Percentiles rank a stretch among this genome's conserved stretches.
phyloP scores from a whole-genome alignment of 1,140 invertebrate species.

The Idris sp. region DNA sequence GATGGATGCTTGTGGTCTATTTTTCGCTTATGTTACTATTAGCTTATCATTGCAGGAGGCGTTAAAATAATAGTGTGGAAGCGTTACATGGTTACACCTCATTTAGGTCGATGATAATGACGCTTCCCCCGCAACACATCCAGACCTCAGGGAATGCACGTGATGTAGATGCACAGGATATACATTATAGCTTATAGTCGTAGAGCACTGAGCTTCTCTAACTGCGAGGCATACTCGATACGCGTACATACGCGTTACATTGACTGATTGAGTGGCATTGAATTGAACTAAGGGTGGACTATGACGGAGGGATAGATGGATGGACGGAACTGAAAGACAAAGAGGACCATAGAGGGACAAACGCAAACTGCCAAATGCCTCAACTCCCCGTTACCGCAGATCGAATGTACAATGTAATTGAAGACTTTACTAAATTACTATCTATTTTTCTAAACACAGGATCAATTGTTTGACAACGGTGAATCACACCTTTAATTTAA shows the following conservation, averaged over 20 bases:
- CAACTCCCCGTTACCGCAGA: constrained; percentile 53
- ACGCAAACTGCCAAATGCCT: constrained; percentile 72
- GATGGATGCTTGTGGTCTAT: constrained; percentile 34
- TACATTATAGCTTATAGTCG: constrained; percentile 55
- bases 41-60: constrained; percentile 40
- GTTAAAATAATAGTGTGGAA: constrained; percentile 53
- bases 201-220: constrained; percentile 59
- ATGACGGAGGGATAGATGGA: constrained; percentile 37
- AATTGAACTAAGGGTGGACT: constrained; percentile 75
- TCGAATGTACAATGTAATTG: constrained; percentile 55
- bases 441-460: constrained; percentile 38
- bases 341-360: constrained; percentile 51
- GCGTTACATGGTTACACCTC: constrained; percentile 60
- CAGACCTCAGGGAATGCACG: constrained; percentile 47
- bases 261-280: constrained; percentile 78
- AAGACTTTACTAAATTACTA: constrained; percentile 39
- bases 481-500: constrained; percentile 32
- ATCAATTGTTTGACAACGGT: constrained; percentile 15
- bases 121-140: constrained; percentile 48
- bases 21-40: constrained; percentile 38
- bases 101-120: constrained; percentile 60
- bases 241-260: constrained; percentile 74
- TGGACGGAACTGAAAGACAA: constrained; percentile 50
- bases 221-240: constrained; percentile 63
- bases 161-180: constrained; percentile 57